These are phyloP conservation scores for Clunio marinus DNA, from an alignment of 2,888 invertebrate genomes.

Conservation along the genomic window DNA sequence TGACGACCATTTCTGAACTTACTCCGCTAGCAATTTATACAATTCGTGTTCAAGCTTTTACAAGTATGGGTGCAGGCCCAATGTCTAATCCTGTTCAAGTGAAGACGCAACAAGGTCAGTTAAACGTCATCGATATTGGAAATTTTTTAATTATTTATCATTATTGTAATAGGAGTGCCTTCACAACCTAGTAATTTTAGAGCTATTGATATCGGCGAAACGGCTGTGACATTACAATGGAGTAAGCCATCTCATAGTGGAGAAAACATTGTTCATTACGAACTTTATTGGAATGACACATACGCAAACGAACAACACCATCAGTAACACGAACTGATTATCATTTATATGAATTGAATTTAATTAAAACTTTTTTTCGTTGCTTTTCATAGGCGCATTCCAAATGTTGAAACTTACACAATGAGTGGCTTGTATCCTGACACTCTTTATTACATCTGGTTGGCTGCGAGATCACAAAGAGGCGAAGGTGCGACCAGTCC, in stretches of 20 bases:
- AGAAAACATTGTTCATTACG: constrained; percentile 91
- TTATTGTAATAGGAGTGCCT: constrained; percentile 70
- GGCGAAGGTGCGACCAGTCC: constrained; percentile 96
- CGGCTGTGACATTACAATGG: constrained; percentile 88
- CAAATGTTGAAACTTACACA: constrained; percentile 78
- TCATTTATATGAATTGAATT: neutral
- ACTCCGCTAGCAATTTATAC: constrained; percentile 91
- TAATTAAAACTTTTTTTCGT: neutral
- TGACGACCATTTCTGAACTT: constrained; percentile 89
- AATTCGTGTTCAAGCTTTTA: constrained; percentile 88
- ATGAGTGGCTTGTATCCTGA: constrained; percentile 90
- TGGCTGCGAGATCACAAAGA: constrained; percentile 86
- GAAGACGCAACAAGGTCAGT: constrained; percentile 88
- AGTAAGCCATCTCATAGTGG: constrained; percentile 85
- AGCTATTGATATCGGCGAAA: constrained; percentile 82
- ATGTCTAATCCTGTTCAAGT: constrained; percentile 95
- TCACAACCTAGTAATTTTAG: constrained; percentile 90
- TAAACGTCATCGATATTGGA: neutral
- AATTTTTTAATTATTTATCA: neutral
- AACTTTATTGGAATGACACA: constrained; percentile 96
- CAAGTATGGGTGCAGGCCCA: constrained; percentile 92
- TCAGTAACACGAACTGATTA: constrained; percentile 56
- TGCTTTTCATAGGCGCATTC: constrained; percentile 59
- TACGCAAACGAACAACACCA: constrained; percentile 86
- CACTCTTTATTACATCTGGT: constrained; percentile 94